These are phyloP conservation scores for Cydia fagiglandana DNA, from an alignment of 1,140 invertebrate genomes.

Conservation along the genomic window DNA sequence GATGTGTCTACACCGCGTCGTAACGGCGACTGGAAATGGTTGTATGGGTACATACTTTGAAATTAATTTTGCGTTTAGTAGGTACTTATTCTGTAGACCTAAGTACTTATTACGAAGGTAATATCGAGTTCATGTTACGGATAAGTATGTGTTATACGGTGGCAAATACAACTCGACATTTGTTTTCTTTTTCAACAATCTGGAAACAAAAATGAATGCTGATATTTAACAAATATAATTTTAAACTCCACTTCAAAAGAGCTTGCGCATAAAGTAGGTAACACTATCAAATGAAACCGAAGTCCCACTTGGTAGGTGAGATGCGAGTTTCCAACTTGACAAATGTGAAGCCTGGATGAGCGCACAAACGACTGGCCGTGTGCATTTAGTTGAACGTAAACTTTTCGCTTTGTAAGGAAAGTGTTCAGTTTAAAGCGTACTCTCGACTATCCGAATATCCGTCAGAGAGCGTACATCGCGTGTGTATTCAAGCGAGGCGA, in stretches of 20 bases:
- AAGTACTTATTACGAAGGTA: no score
- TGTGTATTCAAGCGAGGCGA: conserved; percentile 49
- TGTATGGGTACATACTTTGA: no score
- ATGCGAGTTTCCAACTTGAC: conserved; percentile 47
- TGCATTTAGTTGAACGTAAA: conserved; percentile 58
- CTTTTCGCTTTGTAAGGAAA: conserved; percentile 63
- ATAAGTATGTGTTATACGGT: no score
- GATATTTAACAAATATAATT: neutral
- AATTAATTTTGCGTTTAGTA: no score
- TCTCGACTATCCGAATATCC: conserved; percentile 56
- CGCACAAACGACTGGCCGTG: conserved; percentile 47
- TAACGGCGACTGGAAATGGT: no score
- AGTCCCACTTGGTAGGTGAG: conserved; percentile 40
- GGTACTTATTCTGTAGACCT: no score
- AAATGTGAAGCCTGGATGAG: conserved; percentile 47
- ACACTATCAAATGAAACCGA: conserved; percentile 36
- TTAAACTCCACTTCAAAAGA: neutral
- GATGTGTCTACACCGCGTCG: no score
- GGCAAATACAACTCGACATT: no score
- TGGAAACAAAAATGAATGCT: neutral
- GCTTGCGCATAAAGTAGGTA: conserved; percentile 23
- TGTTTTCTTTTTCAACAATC: neutral
- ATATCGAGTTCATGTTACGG: no score
- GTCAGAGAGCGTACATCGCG: conserved; percentile 48
- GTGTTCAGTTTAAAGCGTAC: conserved; percentile 56